These are phyloP conservation scores for Oreortyx pictus DNA, from an alignment of 2,797 vertebrate genomes.

Conservation along the genomic window DNA sequence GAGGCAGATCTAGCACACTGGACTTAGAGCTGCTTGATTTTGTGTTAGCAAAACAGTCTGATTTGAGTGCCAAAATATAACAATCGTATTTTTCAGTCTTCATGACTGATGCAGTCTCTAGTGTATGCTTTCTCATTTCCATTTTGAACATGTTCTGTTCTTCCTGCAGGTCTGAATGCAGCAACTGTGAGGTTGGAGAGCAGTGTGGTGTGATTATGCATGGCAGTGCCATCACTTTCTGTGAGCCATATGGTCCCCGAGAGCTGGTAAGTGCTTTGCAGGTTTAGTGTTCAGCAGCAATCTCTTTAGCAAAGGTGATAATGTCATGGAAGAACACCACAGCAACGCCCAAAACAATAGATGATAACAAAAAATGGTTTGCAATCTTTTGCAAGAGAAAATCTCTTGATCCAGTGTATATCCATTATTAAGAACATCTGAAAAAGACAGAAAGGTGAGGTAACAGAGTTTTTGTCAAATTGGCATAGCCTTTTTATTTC, in stretches of 20 bases:
- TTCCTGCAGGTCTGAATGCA: constrained; percentile 89
- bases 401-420: background rate
- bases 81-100: background rate
- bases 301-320: background rate
- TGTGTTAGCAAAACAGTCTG: background rate
- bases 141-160: constrained; percentile 19
- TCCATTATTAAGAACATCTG: background rate
- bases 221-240: constrained; percentile 91
- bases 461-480: background rate
- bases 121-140: background rate
- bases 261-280: constrained; percentile 86
- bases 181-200: constrained; percentile 90
- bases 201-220: constrained; percentile 95
- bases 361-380: background rate
- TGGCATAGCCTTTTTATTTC: constrained; percentile 4
- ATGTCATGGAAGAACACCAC: background rate
- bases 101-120: rapidly evolving
- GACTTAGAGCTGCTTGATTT: rapidly evolving
- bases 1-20: background rate
- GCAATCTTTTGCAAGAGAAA: background rate
- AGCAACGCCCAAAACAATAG: background rate
- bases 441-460: background rate
- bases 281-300: background rate
- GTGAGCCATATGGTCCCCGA: constrained; percentile 92
- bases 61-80: background rate